phyloP scores from a whole-genome alignment of 1,140 invertebrate species.

The Protaetia brevitarsis region DNA sequence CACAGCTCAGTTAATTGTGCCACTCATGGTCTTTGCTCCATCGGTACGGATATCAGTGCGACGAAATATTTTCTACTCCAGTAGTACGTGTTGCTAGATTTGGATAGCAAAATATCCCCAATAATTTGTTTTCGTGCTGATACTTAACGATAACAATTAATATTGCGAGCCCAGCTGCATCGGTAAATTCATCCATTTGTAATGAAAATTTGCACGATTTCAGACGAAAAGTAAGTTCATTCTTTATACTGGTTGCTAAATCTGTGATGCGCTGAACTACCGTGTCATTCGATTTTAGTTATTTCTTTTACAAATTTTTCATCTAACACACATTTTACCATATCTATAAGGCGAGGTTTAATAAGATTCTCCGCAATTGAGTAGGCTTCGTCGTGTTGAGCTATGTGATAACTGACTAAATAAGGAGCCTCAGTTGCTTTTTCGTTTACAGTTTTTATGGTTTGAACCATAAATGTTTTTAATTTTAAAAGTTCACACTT shows the following conservation, averaged over 20 bases:
- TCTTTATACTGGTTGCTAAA: constrained; percentile 16
- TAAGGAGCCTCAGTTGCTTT: neutral
- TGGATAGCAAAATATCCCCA: constrained; percentile 13
- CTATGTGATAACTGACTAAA: constrained; percentile 20
- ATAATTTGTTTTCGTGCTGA: constrained; percentile 20
- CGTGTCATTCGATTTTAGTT: constrained; percentile 25
- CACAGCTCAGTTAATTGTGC: no score
- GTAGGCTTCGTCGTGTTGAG: constrained; percentile 23
- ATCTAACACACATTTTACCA: constrained; percentile 24
- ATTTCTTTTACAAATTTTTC: constrained; percentile 4
- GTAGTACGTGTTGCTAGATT: constrained; percentile 5
- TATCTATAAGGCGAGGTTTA: constrained; percentile 24
- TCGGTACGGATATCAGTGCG: neutral
- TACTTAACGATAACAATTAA: constrained; percentile 30
- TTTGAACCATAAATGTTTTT: constrained; percentile 23
- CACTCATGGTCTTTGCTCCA: neutral
- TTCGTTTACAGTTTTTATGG: neutral
- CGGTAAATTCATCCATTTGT: constrained; percentile 29
- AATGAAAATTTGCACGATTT: constrained; percentile 27
- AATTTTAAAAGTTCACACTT: constrained; percentile 20
- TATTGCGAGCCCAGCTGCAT: constrained; percentile 22
- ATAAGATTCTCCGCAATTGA: constrained; percentile 28
- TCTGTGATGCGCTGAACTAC: constrained; percentile 16
- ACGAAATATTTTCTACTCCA: neutral
- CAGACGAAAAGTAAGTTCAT: constrained; percentile 28